Evolutionary conservation across 2,888 invertebrate species (phyloP), one percentile per base, ranked within the genome.

Genomic region (Sminthurinus aureus): DNA sequence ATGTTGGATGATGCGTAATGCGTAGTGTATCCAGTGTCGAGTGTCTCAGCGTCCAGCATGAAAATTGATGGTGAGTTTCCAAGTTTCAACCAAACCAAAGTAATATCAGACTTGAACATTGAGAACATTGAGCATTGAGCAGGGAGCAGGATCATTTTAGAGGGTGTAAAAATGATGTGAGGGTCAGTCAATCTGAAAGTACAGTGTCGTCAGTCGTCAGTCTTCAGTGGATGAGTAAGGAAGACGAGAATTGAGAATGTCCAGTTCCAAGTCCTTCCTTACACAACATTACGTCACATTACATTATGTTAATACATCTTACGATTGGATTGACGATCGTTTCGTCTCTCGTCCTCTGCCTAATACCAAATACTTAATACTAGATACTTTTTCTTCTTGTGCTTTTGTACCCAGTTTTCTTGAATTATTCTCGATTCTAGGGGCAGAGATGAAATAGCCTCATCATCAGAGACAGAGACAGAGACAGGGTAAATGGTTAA

Each of bases 401-500:
- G 0, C 64, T 18, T 18, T 64, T 18, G 13, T 2, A 64, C 15
- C 2, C 13, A 4, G 64, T 3, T 64, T 18, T 13, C n/a, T 13
- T 18, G 64, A n/a, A n/a, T 3, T 9, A 64, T 64, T 13, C 15
- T 64, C 3, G 64, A 38, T 38, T 38, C 38, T 6, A 38, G 4
- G 4, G 67, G 4, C n/a, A 69, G 67, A 22, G 6, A 15, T 75
- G 51, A 51, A 38, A 18, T 26, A 38, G 51, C 3, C 15, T n/a
- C 75, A 20, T 0, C 11, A 2, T 15, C 0, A 9, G 4, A 75
- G 50, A 20, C 4, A 20, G 51, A n/a, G 18, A 4, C 8, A 8
- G 71, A 22, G 6, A n/a, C 3, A 58, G 20, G 76, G 58, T 76
- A 76, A 76, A 76, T 76, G 76, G 76, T 76, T 51, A 58, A 76